Percentiles rank a stretch among this genome's conserved stretches.
Evolutionary conservation across 1,140 invertebrate species (phyloP).

Genomic region (Branchinecta lindahli): DNA sequence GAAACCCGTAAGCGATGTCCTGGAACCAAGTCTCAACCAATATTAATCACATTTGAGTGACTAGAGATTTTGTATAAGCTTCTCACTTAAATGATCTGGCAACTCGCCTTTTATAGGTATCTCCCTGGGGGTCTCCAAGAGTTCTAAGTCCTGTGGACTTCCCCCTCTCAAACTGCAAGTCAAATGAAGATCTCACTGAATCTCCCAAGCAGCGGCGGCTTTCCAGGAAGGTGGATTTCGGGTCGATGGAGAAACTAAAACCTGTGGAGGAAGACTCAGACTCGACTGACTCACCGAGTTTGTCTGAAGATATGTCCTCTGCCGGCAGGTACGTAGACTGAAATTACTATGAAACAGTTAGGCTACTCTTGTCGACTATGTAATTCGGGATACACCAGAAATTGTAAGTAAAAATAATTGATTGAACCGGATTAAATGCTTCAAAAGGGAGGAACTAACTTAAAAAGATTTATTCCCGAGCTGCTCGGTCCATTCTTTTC

Average conservation of each 20-base stretch:
- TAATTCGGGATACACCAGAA: no score
- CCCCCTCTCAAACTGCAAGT: not conserved
- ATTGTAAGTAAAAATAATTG: no score
- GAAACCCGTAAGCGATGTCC: no score
- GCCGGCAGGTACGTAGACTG: not conserved
- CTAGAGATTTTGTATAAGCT: no score
- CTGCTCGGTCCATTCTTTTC: no score
- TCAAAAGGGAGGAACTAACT: no score
- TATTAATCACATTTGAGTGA: no score
- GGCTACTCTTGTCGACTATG: no score
- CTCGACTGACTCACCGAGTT: not conserved
- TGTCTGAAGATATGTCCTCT: not conserved
- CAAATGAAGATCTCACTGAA: not conserved
- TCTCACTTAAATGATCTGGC: not conserved
- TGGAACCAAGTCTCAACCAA: no score
- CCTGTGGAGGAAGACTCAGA: conserved; percentile 2
- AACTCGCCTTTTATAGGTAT: not conserved
- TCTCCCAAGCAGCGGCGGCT: not conserved
- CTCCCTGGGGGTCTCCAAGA: not conserved
- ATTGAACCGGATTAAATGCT: no score
- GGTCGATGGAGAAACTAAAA: not conserved
- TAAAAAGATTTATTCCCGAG: no score
- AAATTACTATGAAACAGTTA: no score
- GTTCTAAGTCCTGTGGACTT: not conserved
- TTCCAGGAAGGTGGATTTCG: not conserved